Evolutionary conservation across 2,888 invertebrate species (phyloP).

Genomic region (Dryococelus australis): DNA sequence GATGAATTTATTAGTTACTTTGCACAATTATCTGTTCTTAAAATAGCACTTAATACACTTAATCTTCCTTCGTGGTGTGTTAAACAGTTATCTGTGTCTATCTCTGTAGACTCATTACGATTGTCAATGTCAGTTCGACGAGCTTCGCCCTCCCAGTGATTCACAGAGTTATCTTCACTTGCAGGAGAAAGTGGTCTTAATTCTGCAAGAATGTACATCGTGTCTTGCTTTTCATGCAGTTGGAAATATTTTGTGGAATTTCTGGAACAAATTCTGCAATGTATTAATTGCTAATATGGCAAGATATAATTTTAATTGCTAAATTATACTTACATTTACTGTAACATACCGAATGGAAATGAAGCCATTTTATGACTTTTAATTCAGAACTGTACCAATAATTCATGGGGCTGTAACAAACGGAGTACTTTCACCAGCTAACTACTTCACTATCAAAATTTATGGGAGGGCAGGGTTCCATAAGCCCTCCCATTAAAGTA

Average conservation of each 20-base stretch:
- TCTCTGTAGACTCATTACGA: background rate
- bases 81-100: background rate
- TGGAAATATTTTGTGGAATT: background rate
- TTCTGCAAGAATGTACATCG: background rate
- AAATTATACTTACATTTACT: too few species aligned
- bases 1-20: background rate
- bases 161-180: background rate
- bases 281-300: too few species aligned
- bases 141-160: background rate
- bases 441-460: too few species aligned
- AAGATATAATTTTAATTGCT: too few species aligned
- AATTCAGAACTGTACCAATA: too few species aligned
- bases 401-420: too few species aligned
- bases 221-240: background rate
- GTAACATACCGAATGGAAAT: too few species aligned
- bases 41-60: background rate
- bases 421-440: too few species aligned
- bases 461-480: too few species aligned
- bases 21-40: background rate
- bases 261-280: background rate
- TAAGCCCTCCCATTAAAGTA: too few species aligned
- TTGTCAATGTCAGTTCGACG: background rate
- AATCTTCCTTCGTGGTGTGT: background rate
- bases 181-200: background rate
- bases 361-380: too few species aligned